Conservation (phyloP, 2,888 invertebrate species). For the Leptinotarsa rubiginosa region DNA sequence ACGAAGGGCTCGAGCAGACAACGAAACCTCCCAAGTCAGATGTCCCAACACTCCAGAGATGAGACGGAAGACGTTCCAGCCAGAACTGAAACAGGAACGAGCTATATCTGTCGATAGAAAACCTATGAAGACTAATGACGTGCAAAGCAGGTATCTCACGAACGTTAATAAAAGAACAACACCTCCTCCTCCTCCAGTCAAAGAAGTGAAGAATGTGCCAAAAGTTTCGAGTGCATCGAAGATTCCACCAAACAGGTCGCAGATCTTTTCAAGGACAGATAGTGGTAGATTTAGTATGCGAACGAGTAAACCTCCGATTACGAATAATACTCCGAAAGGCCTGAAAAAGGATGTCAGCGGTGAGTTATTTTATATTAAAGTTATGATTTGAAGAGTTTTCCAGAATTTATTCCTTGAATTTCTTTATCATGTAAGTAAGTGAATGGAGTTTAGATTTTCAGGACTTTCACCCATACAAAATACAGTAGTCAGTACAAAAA, state of each 20-base stretch:
- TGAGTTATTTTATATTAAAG: conserved; percentile 27
- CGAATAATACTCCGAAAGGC: conserved; percentile 57
- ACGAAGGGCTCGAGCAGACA: conserved; percentile 73
- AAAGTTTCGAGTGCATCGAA: conserved; percentile 64
- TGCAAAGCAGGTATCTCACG: conserved; percentile 64
- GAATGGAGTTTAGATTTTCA: too few species aligned
- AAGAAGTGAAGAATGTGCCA: conserved; percentile 59
- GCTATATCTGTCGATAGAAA: conserved; percentile 65
- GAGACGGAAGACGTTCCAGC: conserved; percentile 69
- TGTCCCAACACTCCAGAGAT: conserved; percentile 75
- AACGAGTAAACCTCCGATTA: conserved; percentile 65
- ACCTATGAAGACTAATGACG: conserved; percentile 61
- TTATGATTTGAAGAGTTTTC: too few species aligned
- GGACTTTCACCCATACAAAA: too few species aligned
- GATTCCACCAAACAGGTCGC: conserved; percentile 54
- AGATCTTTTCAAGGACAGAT: conserved; percentile 71
- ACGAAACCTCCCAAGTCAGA: conserved; percentile 65
- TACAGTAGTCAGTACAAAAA: too few species aligned
- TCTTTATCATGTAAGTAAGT: background rate
- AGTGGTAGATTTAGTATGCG: conserved; percentile 76
- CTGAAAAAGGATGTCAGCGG: conserved; percentile 55
- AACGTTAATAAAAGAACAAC: conserved; percentile 59
- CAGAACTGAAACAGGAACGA: conserved; percentile 56
- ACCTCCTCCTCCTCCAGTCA: conserved; percentile 42
- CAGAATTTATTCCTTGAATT: background rate